Evolutionary conservation across 2,113 vertebrate species (phyloP).

Genomic region (Arvicanthis niloticus): DNA sequence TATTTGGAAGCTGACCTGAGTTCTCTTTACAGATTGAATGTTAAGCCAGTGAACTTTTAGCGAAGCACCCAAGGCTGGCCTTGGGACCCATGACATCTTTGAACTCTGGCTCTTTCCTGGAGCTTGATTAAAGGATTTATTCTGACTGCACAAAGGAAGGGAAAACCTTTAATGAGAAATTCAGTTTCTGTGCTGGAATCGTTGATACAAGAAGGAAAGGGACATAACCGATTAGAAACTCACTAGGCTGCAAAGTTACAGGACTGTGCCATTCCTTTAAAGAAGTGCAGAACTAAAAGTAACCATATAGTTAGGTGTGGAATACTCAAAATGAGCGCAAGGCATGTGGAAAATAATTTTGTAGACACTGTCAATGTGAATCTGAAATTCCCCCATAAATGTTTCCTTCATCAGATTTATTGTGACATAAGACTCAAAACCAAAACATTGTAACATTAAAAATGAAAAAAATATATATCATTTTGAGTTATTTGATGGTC

Average conservation of each 20-base stretch:
- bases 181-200: slow-evolving; percentile 41
- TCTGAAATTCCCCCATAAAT: slow-evolving; percentile 76
- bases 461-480: slow-evolving; percentile 65
- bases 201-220: slow-evolving; percentile 57
- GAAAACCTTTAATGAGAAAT: slow-evolving; percentile 75
- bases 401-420: slow-evolving; percentile 68
- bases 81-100: slow-evolving; percentile 78
- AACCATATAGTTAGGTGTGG: slow-evolving; percentile 64
- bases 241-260: slow-evolving; percentile 57
- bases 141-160: slow-evolving; percentile 74
- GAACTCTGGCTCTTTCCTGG: slow-evolving; percentile 69
- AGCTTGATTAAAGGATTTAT: slow-evolving; percentile 78
- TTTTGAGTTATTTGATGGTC: slow-evolving; percentile 60
- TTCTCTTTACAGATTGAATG: slow-evolving; percentile 50
- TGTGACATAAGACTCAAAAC: slow-evolving; percentile 52
- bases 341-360: slow-evolving; percentile 72
- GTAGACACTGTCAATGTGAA: slow-evolving; percentile 71
- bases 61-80: slow-evolving; percentile 55
- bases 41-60: slow-evolving; percentile 60
- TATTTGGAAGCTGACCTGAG: slow-evolving; percentile 76
- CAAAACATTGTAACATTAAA: slow-evolving; percentile 65
- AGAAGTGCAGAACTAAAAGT: slow-evolving; percentile 67
- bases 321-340: slow-evolving; percentile 62
- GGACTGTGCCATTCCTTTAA: slow-evolving; percentile 61
- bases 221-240: slow-evolving; percentile 70